Percentiles rank a stretch among this genome's conserved stretches.
Evolutionary conservation across 2,797 vertebrate genomes (phyloP).

Genomic region (Spinus olivaceus): DNA sequence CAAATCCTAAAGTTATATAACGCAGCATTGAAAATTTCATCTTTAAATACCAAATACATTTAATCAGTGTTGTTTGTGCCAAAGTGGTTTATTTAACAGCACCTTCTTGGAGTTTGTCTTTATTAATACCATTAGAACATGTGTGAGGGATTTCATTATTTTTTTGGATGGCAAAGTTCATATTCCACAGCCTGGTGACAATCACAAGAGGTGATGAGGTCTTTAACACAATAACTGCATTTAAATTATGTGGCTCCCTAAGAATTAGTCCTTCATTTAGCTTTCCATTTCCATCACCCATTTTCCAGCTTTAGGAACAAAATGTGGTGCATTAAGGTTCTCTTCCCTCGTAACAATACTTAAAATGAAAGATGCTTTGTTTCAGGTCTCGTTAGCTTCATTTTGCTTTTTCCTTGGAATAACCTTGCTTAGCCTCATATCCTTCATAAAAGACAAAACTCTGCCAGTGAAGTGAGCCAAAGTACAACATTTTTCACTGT

Average conservation of each 20-base stretch:
- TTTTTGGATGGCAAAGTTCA: neutral
- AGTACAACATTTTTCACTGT: constrained; percentile 17
- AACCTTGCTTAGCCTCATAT: constrained; percentile 32
- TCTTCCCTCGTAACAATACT: neutral
- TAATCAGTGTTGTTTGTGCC: neutral
- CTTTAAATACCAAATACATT: neutral
- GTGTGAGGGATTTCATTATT: neutral
- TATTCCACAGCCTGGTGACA: neutral
- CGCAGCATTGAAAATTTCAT: neutral
- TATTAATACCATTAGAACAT: neutral
- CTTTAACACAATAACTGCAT: neutral
- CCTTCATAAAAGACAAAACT: constrained; percentile 30
- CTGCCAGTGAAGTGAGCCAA: constrained; percentile 41
- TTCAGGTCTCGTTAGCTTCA: neutral
- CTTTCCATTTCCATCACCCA: neutral
- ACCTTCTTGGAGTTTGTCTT: neutral
- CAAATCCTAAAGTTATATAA: neutral
- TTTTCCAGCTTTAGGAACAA: neutral
- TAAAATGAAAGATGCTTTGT: constrained; percentile 25
- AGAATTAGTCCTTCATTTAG: neutral
- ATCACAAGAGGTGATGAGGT: neutral
- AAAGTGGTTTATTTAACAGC: neutral
- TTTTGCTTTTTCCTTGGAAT: constrained; percentile 43
- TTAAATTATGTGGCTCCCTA: neutral
- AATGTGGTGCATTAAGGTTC: neutral